Evolutionary conservation across 1,140 invertebrate genomes (phyloP).

Genomic region (Schlechtendalia chinensis): DNA sequence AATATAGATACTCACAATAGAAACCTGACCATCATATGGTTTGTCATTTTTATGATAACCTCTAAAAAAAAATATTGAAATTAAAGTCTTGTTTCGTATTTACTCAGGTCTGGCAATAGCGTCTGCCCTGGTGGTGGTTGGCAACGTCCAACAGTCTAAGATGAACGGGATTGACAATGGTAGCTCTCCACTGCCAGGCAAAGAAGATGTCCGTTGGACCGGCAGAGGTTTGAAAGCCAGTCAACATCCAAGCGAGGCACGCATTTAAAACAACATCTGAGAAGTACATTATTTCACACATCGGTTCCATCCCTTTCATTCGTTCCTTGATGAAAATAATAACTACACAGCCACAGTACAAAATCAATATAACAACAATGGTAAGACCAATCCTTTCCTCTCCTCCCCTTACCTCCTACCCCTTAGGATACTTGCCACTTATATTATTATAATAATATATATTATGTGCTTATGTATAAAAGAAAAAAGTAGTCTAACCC

Average conservation of each 20-base stretch:
- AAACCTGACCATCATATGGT: no score
- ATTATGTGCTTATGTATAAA: neutral
- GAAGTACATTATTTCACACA: neutral
- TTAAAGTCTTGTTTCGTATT: no score
- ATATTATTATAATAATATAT: no score
- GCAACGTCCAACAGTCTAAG: slow-evolving; percentile 59
- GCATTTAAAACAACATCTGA: slow-evolving; percentile 2
- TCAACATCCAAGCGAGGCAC: slow-evolving; percentile 39
- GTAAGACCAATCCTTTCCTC: no score
- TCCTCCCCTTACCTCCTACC: no score
- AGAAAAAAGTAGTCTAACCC: slow-evolving; percentile 14
- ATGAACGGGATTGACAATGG: slow-evolving; percentile 28
- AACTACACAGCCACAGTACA: no score
- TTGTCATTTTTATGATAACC: no score
- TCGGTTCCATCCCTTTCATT: neutral
- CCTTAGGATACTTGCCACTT: neutral
- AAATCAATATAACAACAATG: no score
- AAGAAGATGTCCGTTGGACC: slow-evolving; percentile 41
- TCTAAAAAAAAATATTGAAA: no score
- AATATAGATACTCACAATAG: no score
- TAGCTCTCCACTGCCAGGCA: slow-evolving; percentile 28
- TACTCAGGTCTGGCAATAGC: slow-evolving; percentile 71
- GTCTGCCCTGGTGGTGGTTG: slow-evolving; percentile 80
- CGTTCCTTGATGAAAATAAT: neutral
- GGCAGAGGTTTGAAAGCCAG: slow-evolving; percentile 42